Conservation (phyloP, 2,797 vertebrate genomes). For the Etheostoma nigrum region DNA sequence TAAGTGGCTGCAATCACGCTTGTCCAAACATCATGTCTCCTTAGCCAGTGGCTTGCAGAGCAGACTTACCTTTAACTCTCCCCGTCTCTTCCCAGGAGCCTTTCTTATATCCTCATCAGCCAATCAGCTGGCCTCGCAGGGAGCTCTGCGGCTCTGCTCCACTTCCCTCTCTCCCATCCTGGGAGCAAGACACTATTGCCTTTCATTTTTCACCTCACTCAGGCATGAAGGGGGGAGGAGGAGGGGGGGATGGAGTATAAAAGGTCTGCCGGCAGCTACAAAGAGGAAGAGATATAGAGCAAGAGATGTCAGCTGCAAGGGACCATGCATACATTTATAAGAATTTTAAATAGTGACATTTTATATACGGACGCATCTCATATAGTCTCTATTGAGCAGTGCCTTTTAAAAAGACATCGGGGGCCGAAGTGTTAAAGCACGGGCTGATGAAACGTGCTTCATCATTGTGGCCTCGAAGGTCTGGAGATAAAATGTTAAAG, state of each 20-base stretch:
- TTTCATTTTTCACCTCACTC: constrained; percentile 69
- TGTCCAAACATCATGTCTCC: constrained; percentile 64
- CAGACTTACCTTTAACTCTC: constrained; percentile 38
- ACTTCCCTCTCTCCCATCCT: constrained; percentile 40
- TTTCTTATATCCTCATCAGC: constrained; percentile 37
- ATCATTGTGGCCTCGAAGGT: constrained; percentile 54
- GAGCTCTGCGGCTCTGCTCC: constrained; percentile 41
- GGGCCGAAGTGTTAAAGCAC: constrained; percentile 68
- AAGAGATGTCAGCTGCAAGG: constrained; percentile 49
- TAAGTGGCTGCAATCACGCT: constrained; percentile 54
- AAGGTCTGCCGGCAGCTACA: constrained; percentile 47
- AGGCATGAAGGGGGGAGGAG: constrained; percentile 5
- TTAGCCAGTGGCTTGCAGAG: constrained; percentile 26
- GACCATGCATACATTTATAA: constrained; percentile 50
- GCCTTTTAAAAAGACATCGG: constrained; percentile 71
- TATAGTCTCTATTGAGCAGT: constrained; percentile 62
- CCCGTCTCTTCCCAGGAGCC: constrained; percentile 40
- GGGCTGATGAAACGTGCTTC: constrained; percentile 67
- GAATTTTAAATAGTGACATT: constrained; percentile 74
- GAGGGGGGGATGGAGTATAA: background rate
- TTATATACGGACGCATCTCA: constrained; percentile 65
- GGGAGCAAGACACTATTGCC: constrained; percentile 51
- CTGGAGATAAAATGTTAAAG: constrained; percentile 69
- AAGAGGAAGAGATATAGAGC: constrained; percentile 42
- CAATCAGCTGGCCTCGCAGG: constrained; percentile 36